Base-by-base conservation (phyloP, 2,113 vertebrate species). In the Barnardius zonarius region DNA sequence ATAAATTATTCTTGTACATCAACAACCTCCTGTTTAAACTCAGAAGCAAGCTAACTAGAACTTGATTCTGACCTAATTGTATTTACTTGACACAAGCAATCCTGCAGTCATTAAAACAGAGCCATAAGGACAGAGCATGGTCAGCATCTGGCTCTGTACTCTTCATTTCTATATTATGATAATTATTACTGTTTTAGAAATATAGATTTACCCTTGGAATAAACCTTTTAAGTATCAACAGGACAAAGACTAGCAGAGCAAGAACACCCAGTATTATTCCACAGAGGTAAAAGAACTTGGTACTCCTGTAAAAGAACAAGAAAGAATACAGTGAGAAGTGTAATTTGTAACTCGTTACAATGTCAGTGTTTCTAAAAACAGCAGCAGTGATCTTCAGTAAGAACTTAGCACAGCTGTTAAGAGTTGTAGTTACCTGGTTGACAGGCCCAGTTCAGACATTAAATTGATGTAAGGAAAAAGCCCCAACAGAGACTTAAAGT, bases 121-220 rank as follows among this genome's bases (percentile, higher is more conserved):
- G 57, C 33, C 33, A 24, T 59, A 59, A 35, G n/a, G 57, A 59
- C 66, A 96, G 20, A 72, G 46, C 55, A 74, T 68, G 31, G 44
- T 59, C 77, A 78, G 39, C 94, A 84, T 63, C 62, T 84, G 61
- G 16, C 54, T 52, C 77, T 86, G 52, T 39, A 83, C 46, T 83
- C 46, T 49, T 52, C 46, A 46, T 19, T 39, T 90, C 77, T 88
- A 12, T 64, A n/a, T 68, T 80, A 52, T 52, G 20, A 89, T 44
- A 20, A 35, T 80, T 35, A 78, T 48, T 68, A 55, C 74, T 88
- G 52, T 59, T 83, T 95, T 64, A 81, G 57, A 95, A 74, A 59
- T 54, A 49, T 23, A 88, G 54, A 87, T 96, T 77, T 97, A 98
- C 98, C 98, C 97, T 98, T 89, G 96, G 96, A 91, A 98, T 98